Evolutionary conservation across 2,113 vertebrate species (phyloP), one percentile per base, ranked within the genome.

Genomic region (Oriolus oriolus): DNA sequence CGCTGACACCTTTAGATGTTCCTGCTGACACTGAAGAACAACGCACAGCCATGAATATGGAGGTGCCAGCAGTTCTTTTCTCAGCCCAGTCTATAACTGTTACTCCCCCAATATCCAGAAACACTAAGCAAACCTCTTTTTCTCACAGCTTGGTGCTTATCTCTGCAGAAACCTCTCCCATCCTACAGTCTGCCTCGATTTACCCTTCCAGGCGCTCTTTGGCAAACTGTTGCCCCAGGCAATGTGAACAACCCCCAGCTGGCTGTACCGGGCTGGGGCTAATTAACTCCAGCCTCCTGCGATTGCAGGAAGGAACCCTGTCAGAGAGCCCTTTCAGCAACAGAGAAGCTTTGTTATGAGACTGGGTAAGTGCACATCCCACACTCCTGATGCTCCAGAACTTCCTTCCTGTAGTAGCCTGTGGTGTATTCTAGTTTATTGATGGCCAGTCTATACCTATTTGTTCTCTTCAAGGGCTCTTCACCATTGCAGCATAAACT

Each of bases 381-480:
- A 2, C 61, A 24, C 70, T 87, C 37, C 61, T 33, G 37, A 84
- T 84, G 65, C 74, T 94, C 70, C 87, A 87, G 61, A 90, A 49
- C 39, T 45, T 83, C 52, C 74, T 91, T 71, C 81, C 61, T 47
- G 24, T 11, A 28, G 33, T 6, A 68, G 81, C 65, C 31, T 39
- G 53, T 90, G 74, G 53, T 68, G n/a, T n/a, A n/a, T 93, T 93
- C 82, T 52, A 16, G 9, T 39, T 85, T 94, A 83, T 64, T 87
- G 78, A 85, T 92, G 79, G 78, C 66, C 69, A 63, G 17, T 69
- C 70, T 73, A 1, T 8, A 68, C 16, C 70, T 52, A 80, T 94
- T 87, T 88, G 53, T 91, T 68, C 84, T 94, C 82, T 81, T 86
- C 89, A 77, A 81, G 80, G 76, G 75, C 91, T 79, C 86, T 84